Evolutionary conservation across 2,888 invertebrate species (phyloP), one percentile per base, ranked within the genome.

Genomic region (Gastracanthus pulcherrimus): DNA sequence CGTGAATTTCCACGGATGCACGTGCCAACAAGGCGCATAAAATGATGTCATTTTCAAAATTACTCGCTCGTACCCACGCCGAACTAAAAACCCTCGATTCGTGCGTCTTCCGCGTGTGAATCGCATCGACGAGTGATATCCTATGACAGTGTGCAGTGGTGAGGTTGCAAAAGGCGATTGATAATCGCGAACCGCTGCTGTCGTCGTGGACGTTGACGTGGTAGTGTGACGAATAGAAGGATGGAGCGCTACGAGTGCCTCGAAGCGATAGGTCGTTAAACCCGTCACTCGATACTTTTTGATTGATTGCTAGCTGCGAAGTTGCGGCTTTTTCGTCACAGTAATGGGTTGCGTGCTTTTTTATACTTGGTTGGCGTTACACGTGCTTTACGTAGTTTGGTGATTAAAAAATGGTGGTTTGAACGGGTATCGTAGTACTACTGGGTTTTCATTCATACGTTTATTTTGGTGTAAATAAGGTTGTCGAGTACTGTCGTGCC

Each of bases 221-320:
- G 34, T 29, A 6, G 31, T 7, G 62, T 3, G 13, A n/a, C 11
- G 6, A n/a, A 45, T 3, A 45, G 45, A 45, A 7, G 45, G 45
- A 45, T 45, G 45, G 45, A 45, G 13, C 6, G 9, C 45, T 4
- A 26, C n/a, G 74, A 45, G 19, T 29, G 45, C 31, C 60, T 31
- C 60, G 74, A 31, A 31, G 34, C 45, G 55, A 72, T 74, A 60
- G 80, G 58, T 66, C 71, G 72, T 71, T 41, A 64, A 48, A 45
- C 71, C 41, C 23, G 38, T 31, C 31, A 23, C 2, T 58, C 66
- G 69, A 72, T 64, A 48, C 4, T 64, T 64, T 64, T 67, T 76
- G 41, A 62, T 62, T 74, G 45, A 71, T 71, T 31, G 58, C 23
- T 23, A 9, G 71, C 51, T 13, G n/a, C n/a, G n/a, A 38, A 29